phyloP scores from a whole-genome alignment of 2,113 vertebrate genomes.

The Galbula dea region DNA sequence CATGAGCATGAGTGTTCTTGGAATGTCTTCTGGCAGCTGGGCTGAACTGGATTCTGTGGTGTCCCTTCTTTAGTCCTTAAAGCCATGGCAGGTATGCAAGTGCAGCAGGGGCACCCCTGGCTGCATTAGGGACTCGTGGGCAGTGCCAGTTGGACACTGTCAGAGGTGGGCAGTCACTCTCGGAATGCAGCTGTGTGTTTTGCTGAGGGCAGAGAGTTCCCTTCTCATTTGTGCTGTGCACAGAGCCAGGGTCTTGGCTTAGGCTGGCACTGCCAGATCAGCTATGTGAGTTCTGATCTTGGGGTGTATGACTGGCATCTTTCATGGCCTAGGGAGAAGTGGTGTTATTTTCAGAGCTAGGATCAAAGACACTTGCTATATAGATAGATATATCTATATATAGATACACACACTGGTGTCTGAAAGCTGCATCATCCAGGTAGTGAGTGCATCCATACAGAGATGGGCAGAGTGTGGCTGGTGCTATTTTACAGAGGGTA shows the following conservation, averaged over 20 bases:
- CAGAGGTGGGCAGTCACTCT: not conserved
- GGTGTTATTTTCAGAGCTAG: not conserved
- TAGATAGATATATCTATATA: too few relatives aligned
- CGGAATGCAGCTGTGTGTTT: not conserved
- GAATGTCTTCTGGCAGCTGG: not conserved
- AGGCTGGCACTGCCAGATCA: not conserved
- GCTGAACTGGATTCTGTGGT: not conserved
- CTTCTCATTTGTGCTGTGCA: not conserved
- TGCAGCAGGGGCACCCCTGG: not conserved
- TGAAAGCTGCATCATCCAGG: not conserved
- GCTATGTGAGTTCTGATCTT: not conserved
- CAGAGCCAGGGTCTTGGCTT: not conserved
- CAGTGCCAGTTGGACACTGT: not conserved
- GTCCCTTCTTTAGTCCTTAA: not conserved
- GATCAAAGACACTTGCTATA: not conserved
- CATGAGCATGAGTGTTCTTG: not conserved
- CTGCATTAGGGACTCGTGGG: not conserved
- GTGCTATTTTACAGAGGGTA: not conserved
- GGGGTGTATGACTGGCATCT: fast-evolving
- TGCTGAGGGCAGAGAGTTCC: not conserved
- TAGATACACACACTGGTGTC: not conserved
- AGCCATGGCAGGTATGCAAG: not conserved
- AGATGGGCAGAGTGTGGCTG: not conserved
- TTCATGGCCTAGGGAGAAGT: not conserved
- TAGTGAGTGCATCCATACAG: not conserved